Evolutionary conservation across 1,140 invertebrate species (phyloP).

Genomic region (Panulirus ornatus): DNA sequence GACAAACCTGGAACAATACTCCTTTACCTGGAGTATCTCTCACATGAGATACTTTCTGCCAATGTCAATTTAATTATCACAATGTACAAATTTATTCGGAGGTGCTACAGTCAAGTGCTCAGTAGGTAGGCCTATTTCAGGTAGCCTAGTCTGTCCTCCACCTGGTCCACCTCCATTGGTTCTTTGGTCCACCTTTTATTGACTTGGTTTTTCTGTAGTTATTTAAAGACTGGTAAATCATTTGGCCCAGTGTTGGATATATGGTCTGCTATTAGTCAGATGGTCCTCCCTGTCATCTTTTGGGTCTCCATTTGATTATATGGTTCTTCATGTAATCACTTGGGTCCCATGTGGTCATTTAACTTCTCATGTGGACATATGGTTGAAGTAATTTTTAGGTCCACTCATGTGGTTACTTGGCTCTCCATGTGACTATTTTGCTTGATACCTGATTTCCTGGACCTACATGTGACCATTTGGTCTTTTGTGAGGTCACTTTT

Average conservation of each 20-base stretch:
- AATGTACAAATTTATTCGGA: constrained; percentile 73
- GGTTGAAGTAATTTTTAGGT: not conserved
- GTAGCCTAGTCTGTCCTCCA: constrained; percentile 70
- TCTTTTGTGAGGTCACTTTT: not conserved
- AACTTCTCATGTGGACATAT: not conserved
- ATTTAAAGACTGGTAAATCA: not conserved
- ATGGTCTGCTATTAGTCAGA: constrained; percentile 26
- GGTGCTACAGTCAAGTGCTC: constrained; percentile 72
- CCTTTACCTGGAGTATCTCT: constrained; percentile 56
- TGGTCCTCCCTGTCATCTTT: not conserved
- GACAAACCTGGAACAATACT: constrained; percentile 64
- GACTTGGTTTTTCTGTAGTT: not conserved
- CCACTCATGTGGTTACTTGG: not conserved
- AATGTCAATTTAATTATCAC: constrained; percentile 66
- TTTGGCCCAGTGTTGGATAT: constrained; percentile 30
- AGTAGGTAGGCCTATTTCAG: constrained; percentile 70
- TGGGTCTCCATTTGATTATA: constrained; percentile 4
- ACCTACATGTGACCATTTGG: not conserved
- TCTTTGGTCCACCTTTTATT: constrained; percentile 44
- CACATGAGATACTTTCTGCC: constrained; percentile 33
- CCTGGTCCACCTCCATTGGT: constrained; percentile 59
- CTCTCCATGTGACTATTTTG: not conserved
- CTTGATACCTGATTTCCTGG: constrained; percentile 1
- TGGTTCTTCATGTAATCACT: not conserved
- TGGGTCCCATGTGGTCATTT: not conserved